These are phyloP conservation scores for Heteromormyrus szaboi DNA, from an alignment of 2,797 vertebrate genomes.

Conservation along the genomic window DNA sequence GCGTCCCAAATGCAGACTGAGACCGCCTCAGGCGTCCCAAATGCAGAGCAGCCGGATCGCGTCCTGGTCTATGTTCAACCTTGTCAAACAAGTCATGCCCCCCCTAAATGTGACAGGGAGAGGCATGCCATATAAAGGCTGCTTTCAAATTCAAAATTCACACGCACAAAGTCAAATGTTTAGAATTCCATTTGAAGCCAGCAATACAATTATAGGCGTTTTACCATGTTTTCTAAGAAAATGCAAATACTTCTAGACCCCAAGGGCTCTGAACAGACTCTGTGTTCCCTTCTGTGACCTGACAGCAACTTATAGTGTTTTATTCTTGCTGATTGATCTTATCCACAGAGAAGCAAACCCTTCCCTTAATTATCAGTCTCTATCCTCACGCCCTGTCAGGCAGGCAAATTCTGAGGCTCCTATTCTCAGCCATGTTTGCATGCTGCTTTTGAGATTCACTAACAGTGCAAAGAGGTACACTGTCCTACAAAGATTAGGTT, in stretches of 20 bases:
- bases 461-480: neutral
- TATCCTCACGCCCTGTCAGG: neutral
- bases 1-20: constrained; percentile 17
- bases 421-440: neutral
- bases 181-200: neutral
- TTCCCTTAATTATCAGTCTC: neutral
- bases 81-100: constrained; percentile 45
- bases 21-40: constrained; percentile 33
- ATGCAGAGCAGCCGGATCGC: constrained; percentile 40
- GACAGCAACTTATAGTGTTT: neutral
- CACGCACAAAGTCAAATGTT: neutral
- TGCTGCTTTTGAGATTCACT: neutral
- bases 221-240: neutral
- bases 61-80: constrained; percentile 32
- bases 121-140: neutral
- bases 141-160: neutral
- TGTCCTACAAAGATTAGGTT: neutral
- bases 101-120: constrained; percentile 31
- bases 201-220: neutral
- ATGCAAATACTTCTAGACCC: neutral
- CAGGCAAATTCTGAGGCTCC: neutral
- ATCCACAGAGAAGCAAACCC: neutral
- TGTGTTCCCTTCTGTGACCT: neutral
- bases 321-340: neutral
- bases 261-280: neutral